Conservation (phyloP, 2,888 invertebrate species). For the Leptopilina drosophilae region DNA sequence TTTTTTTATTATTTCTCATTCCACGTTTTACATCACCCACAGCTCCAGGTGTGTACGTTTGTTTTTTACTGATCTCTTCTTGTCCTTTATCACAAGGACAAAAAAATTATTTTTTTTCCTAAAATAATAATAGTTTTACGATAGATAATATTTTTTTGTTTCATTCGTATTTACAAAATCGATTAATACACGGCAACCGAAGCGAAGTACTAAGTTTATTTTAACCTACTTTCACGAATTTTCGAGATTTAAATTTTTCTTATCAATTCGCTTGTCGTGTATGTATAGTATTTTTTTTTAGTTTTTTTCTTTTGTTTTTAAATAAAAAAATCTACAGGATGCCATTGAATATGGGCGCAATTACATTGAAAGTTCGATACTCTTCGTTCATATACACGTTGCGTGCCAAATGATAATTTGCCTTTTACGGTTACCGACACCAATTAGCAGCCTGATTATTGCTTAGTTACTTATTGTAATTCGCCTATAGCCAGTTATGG, state of each 20-base stretch:
- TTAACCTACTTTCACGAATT: constrained; percentile 1
- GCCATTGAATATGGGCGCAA: constrained; percentile 29
- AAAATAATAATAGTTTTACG: constrained; percentile 30
- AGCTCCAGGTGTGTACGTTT: constrained; percentile 14
- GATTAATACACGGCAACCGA: constrained; percentile 5
- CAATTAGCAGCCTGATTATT: constrained; percentile 39
- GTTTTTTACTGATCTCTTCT: constrained; percentile 11
- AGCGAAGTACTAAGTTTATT: constrained; percentile 22
- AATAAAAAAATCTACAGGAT: constrained; percentile 30
- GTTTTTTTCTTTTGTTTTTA: neutral
- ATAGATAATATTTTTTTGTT: neutral
- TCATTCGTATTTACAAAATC: constrained; percentile 38
- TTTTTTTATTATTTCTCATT: constrained; percentile 14
- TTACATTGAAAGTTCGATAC: constrained; percentile 24
- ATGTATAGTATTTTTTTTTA: neutral
- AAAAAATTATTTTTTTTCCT: neutral
- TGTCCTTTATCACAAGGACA: constrained; percentile 32
- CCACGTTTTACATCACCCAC: constrained; percentile 28
- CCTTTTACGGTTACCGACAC: constrained; percentile 35
- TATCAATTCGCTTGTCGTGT: constrained; percentile 7
- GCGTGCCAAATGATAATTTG: constrained; percentile 13
- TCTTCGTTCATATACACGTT: constrained; percentile 11
- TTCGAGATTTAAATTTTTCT: neutral
- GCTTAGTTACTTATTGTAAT: constrained; percentile 38
- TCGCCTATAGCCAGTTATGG: constrained; percentile 37